Conservation (phyloP, 1,140 invertebrate genomes). For the Drosophila truncata region DNA sequence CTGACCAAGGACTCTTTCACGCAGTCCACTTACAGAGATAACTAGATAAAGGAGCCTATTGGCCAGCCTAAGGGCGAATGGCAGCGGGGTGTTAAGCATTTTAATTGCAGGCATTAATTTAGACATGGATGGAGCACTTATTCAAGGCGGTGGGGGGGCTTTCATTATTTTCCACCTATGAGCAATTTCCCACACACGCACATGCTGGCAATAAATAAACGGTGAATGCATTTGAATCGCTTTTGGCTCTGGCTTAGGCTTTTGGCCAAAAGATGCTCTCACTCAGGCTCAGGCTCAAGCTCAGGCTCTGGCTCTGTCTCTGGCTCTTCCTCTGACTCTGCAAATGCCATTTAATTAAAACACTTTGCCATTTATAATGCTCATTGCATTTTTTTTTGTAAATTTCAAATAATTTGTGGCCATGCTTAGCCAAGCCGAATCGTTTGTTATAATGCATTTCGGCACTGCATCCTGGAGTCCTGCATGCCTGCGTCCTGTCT, state of each 20-base stretch:
- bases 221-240: conserved; percentile 36
- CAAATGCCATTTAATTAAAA: conserved; percentile 49
- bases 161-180: conserved; percentile 22
- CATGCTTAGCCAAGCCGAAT: conserved; percentile 39
- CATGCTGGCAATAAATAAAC: conserved; percentile 68
- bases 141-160: conserved; percentile 10
- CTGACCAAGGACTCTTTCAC: neutral
- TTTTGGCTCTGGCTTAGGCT: neutral
- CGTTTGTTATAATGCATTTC: conserved; percentile 31
- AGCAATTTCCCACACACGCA: conserved; percentile 12
- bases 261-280: neutral
- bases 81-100: conserved; percentile 63
- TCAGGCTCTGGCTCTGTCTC: neutral
- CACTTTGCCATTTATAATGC: conserved; percentile 42
- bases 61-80: conserved; percentile 1
- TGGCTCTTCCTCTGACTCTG: neutral
- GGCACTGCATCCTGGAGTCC: neutral
- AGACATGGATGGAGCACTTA: conserved; percentile 44
- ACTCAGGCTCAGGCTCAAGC: neutral
- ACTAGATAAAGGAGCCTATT: conserved; percentile 11
- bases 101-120: conserved; percentile 75
- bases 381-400: conserved; percentile 27
- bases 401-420: conserved; percentile 30
- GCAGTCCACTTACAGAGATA: neutral
- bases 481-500: neutral